Base-by-base conservation (phyloP, 2,888 invertebrate genomes). In the Deilephila porcellus region DNA sequence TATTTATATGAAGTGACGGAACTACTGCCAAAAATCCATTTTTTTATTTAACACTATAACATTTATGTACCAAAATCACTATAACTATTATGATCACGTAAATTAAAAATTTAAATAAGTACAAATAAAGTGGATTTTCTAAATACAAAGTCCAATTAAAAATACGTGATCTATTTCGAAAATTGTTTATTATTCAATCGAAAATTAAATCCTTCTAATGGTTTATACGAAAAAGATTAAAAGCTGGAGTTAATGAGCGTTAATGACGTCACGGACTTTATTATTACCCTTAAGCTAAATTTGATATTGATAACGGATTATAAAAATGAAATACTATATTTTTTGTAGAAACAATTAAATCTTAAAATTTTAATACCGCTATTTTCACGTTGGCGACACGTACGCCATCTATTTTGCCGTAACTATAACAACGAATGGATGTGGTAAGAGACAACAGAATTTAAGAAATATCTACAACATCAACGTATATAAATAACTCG, bases 391-490 rank as follows among this genome's bases (percentile, higher is more conserved):
- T 29, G 29, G 60, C 60, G 60, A 60, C 29, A 11, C 29, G 4
- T 29, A 60, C 60, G 60, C 60, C 60, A 60, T 60, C 60, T 60
- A 60, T 60, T 11, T 19, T 1, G 14, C 4, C 29, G 14, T 5
- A 14, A 60, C 29, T 29, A 60, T 60, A 60, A 60, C 4, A 60
- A 17, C 29, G 17, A 60, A 17, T 29, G 17, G 29, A 25, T 17
- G 17, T 29, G 3, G 17, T 29, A 60, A 60, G 29, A 17, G 29
- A 60, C 60, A 60, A 60, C 60, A 17, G 60, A 60, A 60, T 60
- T 60, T 60, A 52, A 78, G 76, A 80, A 82, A 79, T 75, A 80
- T 80, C 76, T 72, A 73, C 63, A 72, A 75, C 67, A 71, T 20
- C 37, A 52, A 67, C 5, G 53, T 19, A 19, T 63, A 64, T 56